A percentile compares a stretch with the other conserved stretches of the same genome.
phyloP scores from a whole-genome alignment of 2,888 invertebrate genomes.

The Hydropsyche betteni region DNA sequence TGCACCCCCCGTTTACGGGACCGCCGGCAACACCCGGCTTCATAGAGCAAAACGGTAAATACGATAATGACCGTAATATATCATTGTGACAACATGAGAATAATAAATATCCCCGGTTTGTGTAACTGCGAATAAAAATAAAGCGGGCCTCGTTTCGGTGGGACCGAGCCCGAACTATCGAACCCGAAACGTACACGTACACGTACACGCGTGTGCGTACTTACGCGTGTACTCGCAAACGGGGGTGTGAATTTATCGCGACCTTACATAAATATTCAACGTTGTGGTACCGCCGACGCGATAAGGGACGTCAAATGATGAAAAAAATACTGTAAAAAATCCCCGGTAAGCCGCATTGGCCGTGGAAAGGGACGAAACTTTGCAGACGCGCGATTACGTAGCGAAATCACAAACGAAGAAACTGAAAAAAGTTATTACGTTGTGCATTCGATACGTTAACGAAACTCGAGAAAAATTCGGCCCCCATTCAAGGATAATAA shows the following conservation, averaged over 20 bases:
- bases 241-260: conserved; percentile 33
- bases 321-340: background rate
- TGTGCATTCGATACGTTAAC: too few species aligned
- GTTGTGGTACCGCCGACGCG: conserved; percentile 4
- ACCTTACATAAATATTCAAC: conserved; percentile 33
- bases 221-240: background rate
- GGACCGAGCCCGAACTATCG: conserved; percentile 17
- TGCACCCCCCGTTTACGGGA: conserved; percentile 6
- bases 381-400: too few species aligned
- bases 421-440: too few species aligned
- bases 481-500: conserved; percentile 17
- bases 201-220: background rate
- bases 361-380: too few species aligned
- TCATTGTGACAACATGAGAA: conserved; percentile 50
- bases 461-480: background rate
- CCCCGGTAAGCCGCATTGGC: background rate
- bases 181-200: background rate
- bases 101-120: conserved; percentile 47
- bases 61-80: conserved; percentile 51
- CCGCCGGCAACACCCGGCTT: conserved; percentile 20
- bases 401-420: too few species aligned
- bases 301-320: conserved; percentile 20
- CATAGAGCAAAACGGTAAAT: conserved; percentile 45
- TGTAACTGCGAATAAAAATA: conserved; percentile 39
- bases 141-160: conserved; percentile 16